A percentile compares a stretch with the other conserved stretches of the same genome.
Evolutionary conservation across 2,888 invertebrate species (phyloP).

Genomic region (Clunio marinus): DNA sequence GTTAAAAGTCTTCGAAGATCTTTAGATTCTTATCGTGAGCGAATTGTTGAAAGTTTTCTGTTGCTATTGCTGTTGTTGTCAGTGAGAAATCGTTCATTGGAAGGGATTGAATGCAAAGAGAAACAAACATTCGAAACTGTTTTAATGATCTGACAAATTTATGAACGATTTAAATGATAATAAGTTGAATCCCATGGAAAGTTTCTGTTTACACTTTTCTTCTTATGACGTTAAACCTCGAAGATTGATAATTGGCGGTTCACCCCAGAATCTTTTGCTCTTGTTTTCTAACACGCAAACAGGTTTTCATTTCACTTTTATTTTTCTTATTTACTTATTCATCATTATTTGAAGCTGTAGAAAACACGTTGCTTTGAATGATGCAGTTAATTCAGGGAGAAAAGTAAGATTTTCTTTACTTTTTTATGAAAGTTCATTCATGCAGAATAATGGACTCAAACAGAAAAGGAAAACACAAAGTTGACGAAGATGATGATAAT

Average conservation of each 20-base stretch:
- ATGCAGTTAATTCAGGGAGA: background rate
- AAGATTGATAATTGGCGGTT: background rate
- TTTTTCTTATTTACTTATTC: too few relatives aligned
- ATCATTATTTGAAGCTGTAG: too few relatives aligned
- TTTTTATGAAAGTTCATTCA: background rate
- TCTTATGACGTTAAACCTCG: background rate
- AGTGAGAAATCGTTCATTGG: background rate
- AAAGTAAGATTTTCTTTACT: background rate
- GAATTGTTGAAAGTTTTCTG: background rate
- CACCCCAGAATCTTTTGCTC: background rate
- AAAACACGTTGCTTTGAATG: background rate
- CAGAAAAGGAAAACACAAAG: background rate
- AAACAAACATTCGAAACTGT: background rate
- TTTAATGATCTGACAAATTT: background rate
- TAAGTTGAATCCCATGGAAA: too few relatives aligned
- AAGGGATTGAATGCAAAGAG: background rate
- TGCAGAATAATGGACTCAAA: background rate
- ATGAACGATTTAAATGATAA: background rate
- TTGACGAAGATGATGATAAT: too few relatives aligned
- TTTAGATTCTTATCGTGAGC: background rate
- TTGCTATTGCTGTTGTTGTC: background rate
- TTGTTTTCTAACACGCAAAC: background rate
- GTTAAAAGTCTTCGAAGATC: background rate
- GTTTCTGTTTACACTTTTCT: background rate
- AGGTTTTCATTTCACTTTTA: background rate